Percentiles rank a stretch among this genome's conserved stretches.
Conservation (phyloP, 2,888 invertebrate genomes). For the Drosophila meridiana region DNA sequence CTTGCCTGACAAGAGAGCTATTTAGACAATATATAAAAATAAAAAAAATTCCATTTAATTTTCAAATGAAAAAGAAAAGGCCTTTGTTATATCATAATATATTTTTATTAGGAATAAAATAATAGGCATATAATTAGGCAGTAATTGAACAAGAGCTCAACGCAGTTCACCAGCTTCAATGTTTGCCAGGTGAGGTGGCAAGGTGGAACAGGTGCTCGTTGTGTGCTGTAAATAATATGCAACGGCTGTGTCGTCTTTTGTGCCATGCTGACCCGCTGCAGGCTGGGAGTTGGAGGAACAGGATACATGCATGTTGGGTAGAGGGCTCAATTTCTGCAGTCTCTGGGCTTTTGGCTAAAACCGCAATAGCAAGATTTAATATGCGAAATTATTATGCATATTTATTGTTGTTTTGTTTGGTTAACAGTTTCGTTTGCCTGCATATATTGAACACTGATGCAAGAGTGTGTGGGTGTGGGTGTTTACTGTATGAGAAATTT, state of each 20-base stretch:
- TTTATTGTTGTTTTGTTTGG: slow-evolving; percentile 72
- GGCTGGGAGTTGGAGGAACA: background rate
- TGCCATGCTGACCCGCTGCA: background rate
- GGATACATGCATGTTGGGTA: background rate
- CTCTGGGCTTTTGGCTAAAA: background rate
- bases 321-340: background rate
- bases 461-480: background rate
- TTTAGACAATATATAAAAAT: background rate
- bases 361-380: slow-evolving; percentile 48
- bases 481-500: slow-evolving; percentile 40
- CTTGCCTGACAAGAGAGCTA: background rate
- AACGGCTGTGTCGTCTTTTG: slow-evolving; percentile 10
- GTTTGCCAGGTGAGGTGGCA: background rate
- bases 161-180: background rate
- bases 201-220: background rate
- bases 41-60: background rate
- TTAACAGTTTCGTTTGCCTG: slow-evolving; percentile 41
- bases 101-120: background rate
- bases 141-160: background rate
- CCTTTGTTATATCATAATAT: background rate
- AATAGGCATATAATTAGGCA: background rate
- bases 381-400: slow-evolving; percentile 73
- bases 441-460: slow-evolving; percentile 17
- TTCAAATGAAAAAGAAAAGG: background rate
- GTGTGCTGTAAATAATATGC: slow-evolving; percentile 17